Percentiles rank a stretch among this genome's conserved stretches.
Evolutionary conservation across 2,797 vertebrate species (phyloP).

Genomic region (Eurystomus glaucurus): DNA sequence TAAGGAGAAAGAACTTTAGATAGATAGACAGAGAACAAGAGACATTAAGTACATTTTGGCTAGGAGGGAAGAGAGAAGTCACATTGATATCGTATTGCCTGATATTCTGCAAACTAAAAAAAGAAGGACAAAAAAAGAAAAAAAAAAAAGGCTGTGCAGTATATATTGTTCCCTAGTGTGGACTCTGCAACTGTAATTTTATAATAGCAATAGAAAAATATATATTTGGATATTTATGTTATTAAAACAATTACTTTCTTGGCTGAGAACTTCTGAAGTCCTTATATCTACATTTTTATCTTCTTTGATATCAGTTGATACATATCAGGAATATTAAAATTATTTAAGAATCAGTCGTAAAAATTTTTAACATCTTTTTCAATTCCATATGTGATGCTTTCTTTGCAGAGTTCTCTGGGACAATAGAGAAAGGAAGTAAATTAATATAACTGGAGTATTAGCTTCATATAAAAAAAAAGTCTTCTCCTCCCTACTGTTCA

Average conservation of each 20-base stretch:
- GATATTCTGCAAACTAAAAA: background rate
- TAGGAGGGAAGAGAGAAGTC: background rate
- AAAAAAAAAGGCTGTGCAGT: rapidly evolving
- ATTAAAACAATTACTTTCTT: background rate
- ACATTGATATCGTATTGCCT: background rate
- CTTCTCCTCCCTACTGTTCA: background rate
- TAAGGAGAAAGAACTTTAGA: background rate
- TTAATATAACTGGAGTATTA: background rate
- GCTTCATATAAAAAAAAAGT: background rate
- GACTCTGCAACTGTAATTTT: background rate
- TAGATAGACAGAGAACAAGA: background rate
- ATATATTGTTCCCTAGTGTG: background rate
- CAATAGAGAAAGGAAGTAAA: background rate
- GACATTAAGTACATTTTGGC: background rate
- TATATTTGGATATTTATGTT: background rate
- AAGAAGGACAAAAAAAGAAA: background rate
- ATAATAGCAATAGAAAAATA: background rate
- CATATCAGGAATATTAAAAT: background rate
- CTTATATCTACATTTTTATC: background rate
- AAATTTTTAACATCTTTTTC: background rate
- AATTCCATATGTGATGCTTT: background rate
- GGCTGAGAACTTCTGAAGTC: background rate
- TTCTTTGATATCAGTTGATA: background rate
- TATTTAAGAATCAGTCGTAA: background rate
- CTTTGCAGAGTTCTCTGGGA: background rate